Evolutionary conservation across 2,888 invertebrate genomes (phyloP).

Genomic region (Gymnoscelis rufifasciata): DNA sequence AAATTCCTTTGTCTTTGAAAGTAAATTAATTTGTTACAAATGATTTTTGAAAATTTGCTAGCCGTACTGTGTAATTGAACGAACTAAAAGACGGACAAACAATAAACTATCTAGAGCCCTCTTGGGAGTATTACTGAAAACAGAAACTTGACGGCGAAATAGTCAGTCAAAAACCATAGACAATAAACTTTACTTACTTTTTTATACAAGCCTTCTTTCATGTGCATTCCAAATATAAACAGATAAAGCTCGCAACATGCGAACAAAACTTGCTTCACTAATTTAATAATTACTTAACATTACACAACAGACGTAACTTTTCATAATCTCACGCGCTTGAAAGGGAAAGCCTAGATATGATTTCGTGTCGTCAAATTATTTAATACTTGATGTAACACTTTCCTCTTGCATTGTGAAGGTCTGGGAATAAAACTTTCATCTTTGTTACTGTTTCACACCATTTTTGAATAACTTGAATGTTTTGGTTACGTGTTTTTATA

Average conservation of each 20-base stretch:
- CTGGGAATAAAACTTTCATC: conserved; percentile 31
- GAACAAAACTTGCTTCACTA: conserved; percentile 9
- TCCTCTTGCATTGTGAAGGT: conserved; percentile 26
- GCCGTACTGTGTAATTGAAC: no score
- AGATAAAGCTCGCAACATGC: background rate
- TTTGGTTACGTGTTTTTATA: background rate
- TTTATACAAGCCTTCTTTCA: no score
- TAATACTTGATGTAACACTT: conserved; percentile 50
- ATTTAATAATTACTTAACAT: conserved; percentile 9
- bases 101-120: no score
- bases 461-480: conserved; percentile 15
- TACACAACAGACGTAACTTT: conserved; percentile 18
- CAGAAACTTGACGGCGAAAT: no score
- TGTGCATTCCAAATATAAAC: no score
- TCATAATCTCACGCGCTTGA: conserved; percentile 37
- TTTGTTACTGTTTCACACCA: conserved; percentile 29
- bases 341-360: conserved; percentile 49
- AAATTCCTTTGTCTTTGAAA: no score
- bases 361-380: conserved; percentile 48
- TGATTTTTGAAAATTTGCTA: no score
- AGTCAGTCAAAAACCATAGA: no score
- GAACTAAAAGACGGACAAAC: no score
- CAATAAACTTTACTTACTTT: no score
- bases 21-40: no score
- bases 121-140: no score